Conservation (phyloP, 1,140 invertebrate genomes). For the Daktulosphaira vitifoliae region DNA sequence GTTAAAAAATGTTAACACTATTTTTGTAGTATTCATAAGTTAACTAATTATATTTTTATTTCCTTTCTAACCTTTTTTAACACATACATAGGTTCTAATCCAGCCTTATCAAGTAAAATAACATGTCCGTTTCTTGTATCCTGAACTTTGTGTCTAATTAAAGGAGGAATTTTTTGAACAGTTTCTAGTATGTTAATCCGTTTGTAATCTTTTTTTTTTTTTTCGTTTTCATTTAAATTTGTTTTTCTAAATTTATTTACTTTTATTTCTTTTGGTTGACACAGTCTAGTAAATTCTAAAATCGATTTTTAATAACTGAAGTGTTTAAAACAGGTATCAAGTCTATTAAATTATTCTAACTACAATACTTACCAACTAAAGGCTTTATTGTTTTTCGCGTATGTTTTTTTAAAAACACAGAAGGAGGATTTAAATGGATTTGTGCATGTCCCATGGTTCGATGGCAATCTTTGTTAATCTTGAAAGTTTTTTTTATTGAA, state of each 20-base stretch:
- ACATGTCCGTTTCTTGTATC: slow-evolving; percentile 33
- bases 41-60: too few relatives aligned
- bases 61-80: slow-evolving; percentile 36
- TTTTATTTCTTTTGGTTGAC: too few relatives aligned
- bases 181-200: background rate
- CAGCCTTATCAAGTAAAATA: slow-evolving; percentile 13
- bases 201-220: background rate
- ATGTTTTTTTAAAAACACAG: slow-evolving; percentile 35
- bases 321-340: background rate
- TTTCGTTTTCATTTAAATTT: too few relatives aligned
- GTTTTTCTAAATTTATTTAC: too few relatives aligned
- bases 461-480: slow-evolving; percentile 34
- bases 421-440: slow-evolving; percentile 13
- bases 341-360: slow-evolving; percentile 20
- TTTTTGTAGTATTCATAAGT: too few relatives aligned
- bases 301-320: too few relatives aligned
- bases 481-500: slow-evolving; percentile 27
- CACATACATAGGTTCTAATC: slow-evolving; percentile 35
- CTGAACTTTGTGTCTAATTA: background rate
- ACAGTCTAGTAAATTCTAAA: too few relatives aligned
- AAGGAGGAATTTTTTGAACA: background rate
- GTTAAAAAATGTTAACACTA: too few relatives aligned
- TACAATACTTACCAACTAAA: slow-evolving; percentile 30
- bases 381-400: slow-evolving; percentile 25
- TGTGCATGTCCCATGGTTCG: slow-evolving; percentile 36